Evolutionary conservation across 1,140 invertebrate genomes (phyloP).

Genomic region (Caenorhabditis elegans): DNA sequence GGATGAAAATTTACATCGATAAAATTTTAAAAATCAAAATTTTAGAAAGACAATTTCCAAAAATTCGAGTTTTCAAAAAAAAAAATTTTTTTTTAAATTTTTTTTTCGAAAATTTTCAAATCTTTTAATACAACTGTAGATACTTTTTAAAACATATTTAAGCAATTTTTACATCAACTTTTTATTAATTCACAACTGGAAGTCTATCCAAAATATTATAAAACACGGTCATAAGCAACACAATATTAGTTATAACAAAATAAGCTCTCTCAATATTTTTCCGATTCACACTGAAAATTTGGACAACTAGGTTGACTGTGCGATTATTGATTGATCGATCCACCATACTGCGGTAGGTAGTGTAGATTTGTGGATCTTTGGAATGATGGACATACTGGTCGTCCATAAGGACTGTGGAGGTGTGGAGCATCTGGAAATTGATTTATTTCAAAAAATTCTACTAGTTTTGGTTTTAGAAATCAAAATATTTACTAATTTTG

Average conservation of each 20-base stretch:
- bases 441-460: background rate
- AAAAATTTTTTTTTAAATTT: no score
- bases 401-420: background rate
- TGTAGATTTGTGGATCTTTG: conserved; percentile 8
- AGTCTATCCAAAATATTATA: background rate
- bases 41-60: no score
- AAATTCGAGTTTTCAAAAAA: no score
- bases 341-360: conserved; percentile 5
- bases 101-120: no score
- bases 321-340: background rate
- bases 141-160: no score
- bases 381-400: background rate
- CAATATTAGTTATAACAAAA: conserved; percentile 13
- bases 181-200: no score
- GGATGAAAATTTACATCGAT: no score
- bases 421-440: background rate
- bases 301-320: background rate
- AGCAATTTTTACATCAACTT: no score
- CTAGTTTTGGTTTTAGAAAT: background rate
- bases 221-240: background rate
- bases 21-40: no score
- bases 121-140: no score
- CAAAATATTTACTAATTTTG: no score
- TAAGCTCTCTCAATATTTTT: background rate
- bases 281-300: background rate